Evolutionary conservation across 2,888 invertebrate species (phyloP), one percentile per base, ranked within the genome.

Genomic region (Bugula neritina): DNA sequence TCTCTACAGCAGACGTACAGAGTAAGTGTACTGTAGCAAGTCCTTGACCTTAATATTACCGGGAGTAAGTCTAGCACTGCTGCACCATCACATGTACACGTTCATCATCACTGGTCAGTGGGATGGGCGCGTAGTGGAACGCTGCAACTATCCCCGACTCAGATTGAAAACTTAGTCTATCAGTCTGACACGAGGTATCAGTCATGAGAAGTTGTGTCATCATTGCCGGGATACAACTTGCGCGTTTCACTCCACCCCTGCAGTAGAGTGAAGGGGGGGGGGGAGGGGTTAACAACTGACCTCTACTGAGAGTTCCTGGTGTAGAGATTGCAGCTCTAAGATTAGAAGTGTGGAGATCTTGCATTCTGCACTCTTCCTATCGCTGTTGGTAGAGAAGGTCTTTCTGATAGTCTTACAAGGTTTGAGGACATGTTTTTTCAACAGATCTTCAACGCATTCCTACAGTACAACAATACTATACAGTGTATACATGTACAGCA

Each of bases 141-240:
- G 63, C 63, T 63, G 63, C 63, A 63, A 63, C 63, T 10, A 31
- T 63, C 63, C 27, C 63, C 63, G 31, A 31, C 63, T 63, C 63
- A 63, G 63, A 63, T 63, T 63, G 63, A 63, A 63, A 63, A 63
- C 63, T 63, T 63, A 63, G 17, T 21, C 63, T 63, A 63, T 63
- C 63, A 63, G 31, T n/a, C 63, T 63, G 63, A 31, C 10, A 21
- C 10, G 31, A 29, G 31, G 5, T 17, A 43, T 31, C 63, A 63
- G 63, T 63, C 63, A 63, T 27, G 43, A 63, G 31, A 63, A 63
- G 63, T 25, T 63, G 21, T 10, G 3, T 63, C 63, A 63, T 63
- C 63, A 63, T 63, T 13, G 63, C 63, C 63, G 31, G 29, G 29
- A 23, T 57, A 21, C 52, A 52, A 17, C 52, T 21, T 52, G 52